phyloP scores from a whole-genome alignment of 2,113 vertebrate species.

The Lanius ludovicianus region DNA sequence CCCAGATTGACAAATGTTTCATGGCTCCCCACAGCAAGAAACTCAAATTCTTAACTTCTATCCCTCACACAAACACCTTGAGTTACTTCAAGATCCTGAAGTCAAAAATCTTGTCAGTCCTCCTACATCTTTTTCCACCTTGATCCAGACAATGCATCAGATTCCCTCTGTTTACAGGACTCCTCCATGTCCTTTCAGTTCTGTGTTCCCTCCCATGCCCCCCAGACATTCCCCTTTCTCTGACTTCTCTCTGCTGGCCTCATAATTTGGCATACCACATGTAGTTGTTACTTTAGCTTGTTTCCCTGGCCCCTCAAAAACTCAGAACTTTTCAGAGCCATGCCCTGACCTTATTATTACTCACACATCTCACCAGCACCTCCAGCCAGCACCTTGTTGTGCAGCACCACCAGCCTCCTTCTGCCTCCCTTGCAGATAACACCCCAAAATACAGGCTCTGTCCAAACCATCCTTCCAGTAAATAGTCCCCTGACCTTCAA shows the following conservation, averaged over 20 bases:
- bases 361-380: not conserved
- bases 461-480: not conserved
- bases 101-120: not conserved
- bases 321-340: not conserved
- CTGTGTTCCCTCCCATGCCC: fast-evolving
- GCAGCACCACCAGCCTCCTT: not conserved
- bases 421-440: not conserved
- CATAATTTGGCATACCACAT: not conserved
- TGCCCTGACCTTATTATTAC: not conserved
- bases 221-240: not conserved
- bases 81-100: not conserved
- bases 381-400: not conserved
- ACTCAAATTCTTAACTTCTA: not conserved
- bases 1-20: not conserved
- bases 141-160: not conserved
- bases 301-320: not conserved
- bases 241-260: not conserved
- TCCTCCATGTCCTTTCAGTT: not conserved
- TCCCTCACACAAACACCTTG: not conserved
- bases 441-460: not conserved
- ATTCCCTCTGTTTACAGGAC: not conserved
- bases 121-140: not conserved
- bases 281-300: not conserved
- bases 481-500: not conserved
- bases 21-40: not conserved